Conservation (phyloP, 1,140 invertebrate species). For the Drosophila navojoa region DNA sequence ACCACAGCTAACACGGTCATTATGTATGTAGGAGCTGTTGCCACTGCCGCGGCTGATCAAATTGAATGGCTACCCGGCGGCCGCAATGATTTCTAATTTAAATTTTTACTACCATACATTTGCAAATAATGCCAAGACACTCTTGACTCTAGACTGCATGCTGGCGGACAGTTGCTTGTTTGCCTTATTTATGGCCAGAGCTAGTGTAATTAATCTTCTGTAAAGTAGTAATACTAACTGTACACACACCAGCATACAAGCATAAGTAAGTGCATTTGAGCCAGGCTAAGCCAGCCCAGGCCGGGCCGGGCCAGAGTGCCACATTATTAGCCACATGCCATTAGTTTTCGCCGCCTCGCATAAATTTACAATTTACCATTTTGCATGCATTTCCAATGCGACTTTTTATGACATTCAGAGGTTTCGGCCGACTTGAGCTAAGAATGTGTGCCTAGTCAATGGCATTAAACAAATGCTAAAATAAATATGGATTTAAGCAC, state of each 20-base stretch:
- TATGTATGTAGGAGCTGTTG: constrained; percentile 22
- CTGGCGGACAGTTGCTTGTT: constrained; percentile 23
- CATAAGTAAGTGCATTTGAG: constrained; percentile 17
- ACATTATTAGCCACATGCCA: constrained; percentile 58
- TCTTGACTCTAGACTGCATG: constrained; percentile 20
- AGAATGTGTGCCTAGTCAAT: constrained; percentile 16
- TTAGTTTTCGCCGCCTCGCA: constrained; percentile 57
- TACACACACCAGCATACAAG: constrained; percentile 27
- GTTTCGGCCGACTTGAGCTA: constrained; percentile 35
- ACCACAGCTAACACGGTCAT: constrained; percentile 51
- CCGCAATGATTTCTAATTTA: constrained; percentile 77
- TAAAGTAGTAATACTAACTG: constrained; percentile 62
- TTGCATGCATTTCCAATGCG: constrained; percentile 66
- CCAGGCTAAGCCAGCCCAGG: constrained; percentile 19
- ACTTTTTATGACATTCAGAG: constrained; percentile 48
- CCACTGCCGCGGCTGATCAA: constrained; percentile 34
- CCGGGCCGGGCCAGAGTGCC: constrained; percentile 29
- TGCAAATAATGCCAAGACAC: constrained; percentile 60
- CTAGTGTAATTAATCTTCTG: constrained; percentile 74
- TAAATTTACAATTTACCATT: constrained; percentile 60
- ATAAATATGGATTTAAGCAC: constrained; percentile 19
- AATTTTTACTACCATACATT: constrained; percentile 75
- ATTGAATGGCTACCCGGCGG: constrained; percentile 48
- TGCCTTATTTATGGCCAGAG: constrained; percentile 69
- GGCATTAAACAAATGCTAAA: constrained; percentile 25